Evolutionary conservation across 2,797 vertebrate genomes (phyloP), one percentile per base, ranked within the genome.

Genomic region (Luscinia luscinia): DNA sequence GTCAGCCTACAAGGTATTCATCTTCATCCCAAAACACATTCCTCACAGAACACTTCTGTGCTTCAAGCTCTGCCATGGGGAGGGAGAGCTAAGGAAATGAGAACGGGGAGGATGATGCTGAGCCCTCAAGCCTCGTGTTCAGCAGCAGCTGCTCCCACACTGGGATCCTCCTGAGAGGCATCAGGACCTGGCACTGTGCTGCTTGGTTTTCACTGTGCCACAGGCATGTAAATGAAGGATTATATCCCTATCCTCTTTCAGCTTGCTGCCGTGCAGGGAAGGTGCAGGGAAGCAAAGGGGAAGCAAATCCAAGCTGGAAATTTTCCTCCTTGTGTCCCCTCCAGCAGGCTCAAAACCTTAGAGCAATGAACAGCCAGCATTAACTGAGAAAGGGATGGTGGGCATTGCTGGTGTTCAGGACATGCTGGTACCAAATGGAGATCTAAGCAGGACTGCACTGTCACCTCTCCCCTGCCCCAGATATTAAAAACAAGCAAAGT

Each of bases 1-100:
- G 91, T 93, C 63, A 73, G 70, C 48, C 90, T 79, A 26, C 0
- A 12, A 84, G 63, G 80, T 79, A 96, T 96, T 76, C 41, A 54
- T 96, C 95, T 96, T 96, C 95, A 94, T 96, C 94, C 72, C 8
- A 1, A 94, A 95, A 96, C 96, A 96, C 96, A 90, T 96, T 96
- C 95, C 84, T 93, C 86, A 82, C 59, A 49, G 80, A 95, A 40
- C 94, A 90, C 34, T 95, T 91, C 80, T 77, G 72, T 67, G 70
- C 72, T 82, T 93, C 87, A 62, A 55, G 26, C 61, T 63, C 73
- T 80, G 61, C 40, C 92, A 68, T 43, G 0, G 0, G 43, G 81
- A 82, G 0, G 40, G 84, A 82, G 61, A 64, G 58, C 81, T 83
- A 66, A 49, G 66, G 69, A 83, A 94, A 87, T 51, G 34, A 58